Percentiles rank a stretch among this genome's conserved stretches.
Conservation (phyloP, 2,797 vertebrate genomes). For the Monodelphis domestica region DNA sequence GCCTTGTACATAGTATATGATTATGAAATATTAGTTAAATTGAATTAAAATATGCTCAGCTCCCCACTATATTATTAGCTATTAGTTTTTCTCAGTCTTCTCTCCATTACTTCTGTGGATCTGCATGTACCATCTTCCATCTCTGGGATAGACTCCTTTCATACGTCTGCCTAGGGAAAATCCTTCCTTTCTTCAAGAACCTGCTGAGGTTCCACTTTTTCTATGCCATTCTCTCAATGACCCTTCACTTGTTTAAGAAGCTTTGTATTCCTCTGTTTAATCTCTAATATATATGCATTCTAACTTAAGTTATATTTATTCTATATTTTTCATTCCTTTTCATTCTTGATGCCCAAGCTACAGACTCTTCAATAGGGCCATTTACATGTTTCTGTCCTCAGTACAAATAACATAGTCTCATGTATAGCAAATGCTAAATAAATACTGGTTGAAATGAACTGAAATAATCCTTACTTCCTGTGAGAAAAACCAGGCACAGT, state of each 20-base stretch:
- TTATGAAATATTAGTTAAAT: neutral
- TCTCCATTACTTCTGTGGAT: neutral
- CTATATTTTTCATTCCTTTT: neutral
- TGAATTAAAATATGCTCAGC: neutral
- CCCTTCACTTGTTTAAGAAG: neutral
- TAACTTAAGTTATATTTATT: neutral
- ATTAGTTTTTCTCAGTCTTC: neutral
- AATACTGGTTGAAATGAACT: neutral
- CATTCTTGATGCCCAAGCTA: neutral
- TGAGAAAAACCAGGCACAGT: too few relatives aligned
- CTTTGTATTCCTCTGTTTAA: neutral
- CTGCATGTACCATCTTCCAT: too few relatives aligned
- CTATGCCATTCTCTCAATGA: neutral
- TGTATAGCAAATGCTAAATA: neutral
- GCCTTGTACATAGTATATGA: neutral
- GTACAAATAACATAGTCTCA: neutral
- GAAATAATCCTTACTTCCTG: neutral
- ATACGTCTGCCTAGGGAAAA: neutral
- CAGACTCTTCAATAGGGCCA: neutral
- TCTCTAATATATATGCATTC: neutral
- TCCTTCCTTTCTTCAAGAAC: neutral
- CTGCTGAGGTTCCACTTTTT: neutral
- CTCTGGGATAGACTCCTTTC: neutral
- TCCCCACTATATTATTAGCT: neutral
- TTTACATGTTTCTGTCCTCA: neutral